A percentile compares a stretch with the other conserved stretches of the same genome.
phyloP scores from a whole-genome alignment of 2,113 vertebrate genomes.

The Paramormyrops kingsleyae region DNA sequence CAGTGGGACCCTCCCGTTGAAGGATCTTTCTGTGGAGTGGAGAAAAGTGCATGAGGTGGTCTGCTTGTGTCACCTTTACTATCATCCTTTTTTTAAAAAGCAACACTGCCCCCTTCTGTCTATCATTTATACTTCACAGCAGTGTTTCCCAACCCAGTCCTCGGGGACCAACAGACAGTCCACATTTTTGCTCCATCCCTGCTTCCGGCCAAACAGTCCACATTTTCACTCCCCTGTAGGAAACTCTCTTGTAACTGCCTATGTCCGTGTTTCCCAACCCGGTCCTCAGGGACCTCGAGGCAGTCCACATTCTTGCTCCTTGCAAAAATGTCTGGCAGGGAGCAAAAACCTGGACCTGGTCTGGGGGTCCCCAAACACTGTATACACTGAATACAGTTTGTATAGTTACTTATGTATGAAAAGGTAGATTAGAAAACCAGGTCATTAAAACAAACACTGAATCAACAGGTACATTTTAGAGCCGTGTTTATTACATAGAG shows the following conservation, averaged over 20 bases:
- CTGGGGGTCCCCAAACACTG: neutral
- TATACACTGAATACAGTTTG: too few species aligned
- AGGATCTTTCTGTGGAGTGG: constrained; percentile 76
- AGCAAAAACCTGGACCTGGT: neutral
- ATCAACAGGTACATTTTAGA: neutral
- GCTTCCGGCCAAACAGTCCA: neutral
- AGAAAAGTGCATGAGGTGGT: constrained; percentile 4
- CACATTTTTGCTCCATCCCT: neutral
- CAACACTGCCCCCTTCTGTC: neutral
- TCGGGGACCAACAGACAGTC: neutral
- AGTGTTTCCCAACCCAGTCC: neutral
- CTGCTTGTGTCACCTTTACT: neutral
- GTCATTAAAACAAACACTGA: neutral
- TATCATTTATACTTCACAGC: neutral
- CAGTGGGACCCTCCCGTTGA: constrained; percentile 78
- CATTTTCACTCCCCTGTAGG: neutral
- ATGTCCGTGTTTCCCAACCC: neutral
- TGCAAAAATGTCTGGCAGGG: neutral
- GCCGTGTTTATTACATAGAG: neutral
- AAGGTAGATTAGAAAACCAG: neutral
- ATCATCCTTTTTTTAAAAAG: neutral
- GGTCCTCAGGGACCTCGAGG: neutral
- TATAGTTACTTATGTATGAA: neutral
- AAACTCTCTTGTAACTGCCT: too few species aligned
- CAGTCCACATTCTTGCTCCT: neutral